phyloP scores from a whole-genome alignment of 2,888 invertebrate species.

The Trissoscelio sp. region DNA sequence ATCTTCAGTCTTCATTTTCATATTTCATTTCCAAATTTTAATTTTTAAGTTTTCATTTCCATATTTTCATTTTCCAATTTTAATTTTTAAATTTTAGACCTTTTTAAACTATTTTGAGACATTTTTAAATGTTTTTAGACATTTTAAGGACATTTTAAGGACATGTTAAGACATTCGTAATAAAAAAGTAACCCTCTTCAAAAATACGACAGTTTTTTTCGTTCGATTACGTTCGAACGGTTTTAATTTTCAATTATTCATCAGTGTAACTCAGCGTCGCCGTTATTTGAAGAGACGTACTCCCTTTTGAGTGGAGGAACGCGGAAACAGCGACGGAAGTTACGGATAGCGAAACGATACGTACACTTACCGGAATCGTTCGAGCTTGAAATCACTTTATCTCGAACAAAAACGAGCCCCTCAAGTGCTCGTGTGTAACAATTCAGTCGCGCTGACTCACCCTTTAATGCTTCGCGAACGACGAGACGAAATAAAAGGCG shows the following conservation, averaged over 20 bases:
- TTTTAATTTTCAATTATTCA: slow-evolving; percentile 25
- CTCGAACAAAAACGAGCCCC: slow-evolving; percentile 65
- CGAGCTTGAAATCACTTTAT: slow-evolving; percentile 73
- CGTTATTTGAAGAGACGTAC: slow-evolving; percentile 25
- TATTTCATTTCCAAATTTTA: too few species aligned
- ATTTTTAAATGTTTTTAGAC: too few species aligned
- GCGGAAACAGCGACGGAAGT: slow-evolving; percentile 50
- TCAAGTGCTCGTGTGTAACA: slow-evolving; percentile 59
- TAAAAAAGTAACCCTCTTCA: too few species aligned
- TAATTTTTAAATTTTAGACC: too few species aligned
- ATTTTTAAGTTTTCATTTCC: too few species aligned
- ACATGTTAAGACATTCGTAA: too few species aligned
- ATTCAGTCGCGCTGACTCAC: slow-evolving; percentile 34
- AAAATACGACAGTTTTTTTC: too few species aligned
- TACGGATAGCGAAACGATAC: slow-evolving; percentile 54
- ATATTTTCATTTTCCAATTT: too few species aligned
- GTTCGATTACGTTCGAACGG: slow-evolving; percentile 4
- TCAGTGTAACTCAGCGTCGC: not conserved
- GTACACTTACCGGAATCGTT: slow-evolving; percentile 62
- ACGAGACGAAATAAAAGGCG: slow-evolving; percentile 17
- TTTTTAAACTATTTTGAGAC: too few species aligned
- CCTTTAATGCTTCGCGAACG: slow-evolving; percentile 27
- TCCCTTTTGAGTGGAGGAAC: slow-evolving; percentile 21
- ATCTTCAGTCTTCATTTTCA: too few species aligned
- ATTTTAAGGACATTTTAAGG: too few species aligned